phyloP scores from a whole-genome alignment of 1,140 invertebrate genomes.

The Coboldia fuscipes region DNA sequence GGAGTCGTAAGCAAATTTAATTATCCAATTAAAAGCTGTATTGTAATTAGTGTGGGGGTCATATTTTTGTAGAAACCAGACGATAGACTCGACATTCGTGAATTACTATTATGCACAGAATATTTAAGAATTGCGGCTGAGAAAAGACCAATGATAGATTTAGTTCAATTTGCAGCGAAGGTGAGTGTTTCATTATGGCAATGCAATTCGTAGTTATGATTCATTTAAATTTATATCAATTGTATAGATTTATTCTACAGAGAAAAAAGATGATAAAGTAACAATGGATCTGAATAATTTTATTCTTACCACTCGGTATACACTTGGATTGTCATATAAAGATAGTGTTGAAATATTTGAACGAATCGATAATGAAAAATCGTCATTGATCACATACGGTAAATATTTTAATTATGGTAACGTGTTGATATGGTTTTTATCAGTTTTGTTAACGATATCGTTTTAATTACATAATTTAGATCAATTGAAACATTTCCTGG shows the following conservation, averaged over 20 bases:
- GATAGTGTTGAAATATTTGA: not conserved
- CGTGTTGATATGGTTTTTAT: no score
- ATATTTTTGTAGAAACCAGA: not conserved
- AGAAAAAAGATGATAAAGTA: no score
- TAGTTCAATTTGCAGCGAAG: not conserved
- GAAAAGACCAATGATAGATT: not conserved
- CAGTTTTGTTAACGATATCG: no score
- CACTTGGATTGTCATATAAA: not conserved
- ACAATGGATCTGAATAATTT: no score
- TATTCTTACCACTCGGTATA: no score
- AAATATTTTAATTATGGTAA: not conserved
- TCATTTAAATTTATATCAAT: no score
- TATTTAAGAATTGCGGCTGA: not conserved
- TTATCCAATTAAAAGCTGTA: not conserved
- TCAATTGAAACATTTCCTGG: no score
- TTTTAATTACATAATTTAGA: no score
- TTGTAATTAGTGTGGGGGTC: no score
- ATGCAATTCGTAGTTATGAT: not conserved
- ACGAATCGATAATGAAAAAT: not conserved
- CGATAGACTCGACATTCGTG: not conserved
- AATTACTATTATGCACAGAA: not conserved
- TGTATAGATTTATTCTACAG: no score
- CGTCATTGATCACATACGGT: not conserved
- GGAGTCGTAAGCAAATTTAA: not conserved
- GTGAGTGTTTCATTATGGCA: not conserved